Evolutionary conservation across 2,888 invertebrate genomes (phyloP).

Genomic region (Zhuqinia jingwanae): DNA sequence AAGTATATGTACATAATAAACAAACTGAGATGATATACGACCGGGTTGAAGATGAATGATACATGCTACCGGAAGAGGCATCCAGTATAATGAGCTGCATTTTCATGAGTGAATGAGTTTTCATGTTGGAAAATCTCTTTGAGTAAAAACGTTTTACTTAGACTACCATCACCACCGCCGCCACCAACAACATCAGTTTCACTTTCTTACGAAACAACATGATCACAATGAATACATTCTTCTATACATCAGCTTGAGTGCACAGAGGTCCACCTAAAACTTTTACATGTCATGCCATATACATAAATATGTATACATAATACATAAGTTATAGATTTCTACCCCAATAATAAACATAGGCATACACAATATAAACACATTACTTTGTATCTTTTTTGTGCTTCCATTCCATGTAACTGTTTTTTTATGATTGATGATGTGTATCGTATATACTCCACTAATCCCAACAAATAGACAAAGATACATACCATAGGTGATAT

Average conservation of each 20-base stretch:
- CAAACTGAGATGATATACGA: slow-evolving; percentile 33
- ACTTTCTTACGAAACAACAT: not conserved
- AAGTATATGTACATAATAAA: too few relatives aligned
- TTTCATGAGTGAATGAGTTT: slow-evolving; percentile 54
- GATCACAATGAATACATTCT: not conserved
- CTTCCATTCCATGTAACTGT: not conserved
- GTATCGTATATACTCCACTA: not conserved
- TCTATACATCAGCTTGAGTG: not conserved
- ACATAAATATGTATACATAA: slow-evolving; percentile 11
- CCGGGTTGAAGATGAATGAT: slow-evolving; percentile 40
- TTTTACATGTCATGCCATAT: not conserved
- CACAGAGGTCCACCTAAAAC: not conserved
- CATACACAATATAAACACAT: too few relatives aligned
- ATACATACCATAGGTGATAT: not conserved
- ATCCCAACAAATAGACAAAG: not conserved
- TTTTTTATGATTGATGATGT: slow-evolving; percentile 40
- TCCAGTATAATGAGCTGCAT: slow-evolving; percentile 58
- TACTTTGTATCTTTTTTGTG: slow-evolving; percentile 9
- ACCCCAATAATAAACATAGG: too few relatives aligned
- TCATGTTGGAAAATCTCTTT: slow-evolving; percentile 27
- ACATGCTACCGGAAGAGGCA: slow-evolving; percentile 35
- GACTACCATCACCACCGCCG: not conserved
- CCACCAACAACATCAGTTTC: too few relatives aligned
- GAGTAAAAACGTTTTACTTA: slow-evolving; percentile 13
- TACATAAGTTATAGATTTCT: too few relatives aligned